Conservation (phyloP, 2,797 vertebrate species). For the Harpagifer antarcticus region DNA sequence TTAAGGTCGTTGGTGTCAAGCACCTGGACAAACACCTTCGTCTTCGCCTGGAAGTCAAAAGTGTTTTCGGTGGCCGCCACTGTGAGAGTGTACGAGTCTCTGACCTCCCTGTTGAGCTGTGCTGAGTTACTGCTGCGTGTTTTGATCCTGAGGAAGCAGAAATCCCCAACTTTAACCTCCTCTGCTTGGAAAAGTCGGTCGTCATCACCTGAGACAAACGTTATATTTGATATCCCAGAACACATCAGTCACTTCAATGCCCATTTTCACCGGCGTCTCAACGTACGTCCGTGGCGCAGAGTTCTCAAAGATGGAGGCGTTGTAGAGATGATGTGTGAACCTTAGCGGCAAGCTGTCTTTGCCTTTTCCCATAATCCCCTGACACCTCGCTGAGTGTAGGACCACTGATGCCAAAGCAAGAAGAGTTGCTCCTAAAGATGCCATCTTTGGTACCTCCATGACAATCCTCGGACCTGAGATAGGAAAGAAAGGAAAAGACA, state of each 20-base stretch:
- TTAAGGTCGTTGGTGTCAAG: conserved; percentile 96
- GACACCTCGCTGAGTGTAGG: conserved; percentile 72
- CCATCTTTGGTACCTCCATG: conserved; percentile 76
- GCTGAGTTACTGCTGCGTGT: conserved; percentile 91
- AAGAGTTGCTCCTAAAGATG: conserved; percentile 56
- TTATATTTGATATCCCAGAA: conserved; percentile 90
- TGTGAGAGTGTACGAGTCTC: conserved; percentile 90
- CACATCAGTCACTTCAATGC: conserved; percentile 85
- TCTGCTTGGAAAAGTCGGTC: conserved; percentile 91
- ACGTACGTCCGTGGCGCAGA: conserved; percentile 93
- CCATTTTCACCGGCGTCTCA: conserved; percentile 91
- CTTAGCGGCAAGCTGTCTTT: conserved; percentile 83
- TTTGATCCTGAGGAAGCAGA: conserved; percentile 94
- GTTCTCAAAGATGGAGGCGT: conserved; percentile 94
- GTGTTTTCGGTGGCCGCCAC: conserved; percentile 90
- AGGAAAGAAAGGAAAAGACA: conserved; percentile 3
- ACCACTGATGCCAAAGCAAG: conserved; percentile 66
- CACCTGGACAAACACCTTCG: conserved; percentile 91
- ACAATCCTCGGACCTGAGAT: conserved; percentile 71
- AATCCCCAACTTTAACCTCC: conserved; percentile 90
- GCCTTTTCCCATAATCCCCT: conserved; percentile 74
- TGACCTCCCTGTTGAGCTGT: conserved; percentile 93
- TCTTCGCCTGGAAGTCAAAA: conserved; percentile 84
- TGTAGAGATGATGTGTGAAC: conserved; percentile 94
- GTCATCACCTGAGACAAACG: conserved; percentile 89